Evolutionary conservation across 2,888 invertebrate species (phyloP).

Genomic region (Sthenelais limicola): DNA sequence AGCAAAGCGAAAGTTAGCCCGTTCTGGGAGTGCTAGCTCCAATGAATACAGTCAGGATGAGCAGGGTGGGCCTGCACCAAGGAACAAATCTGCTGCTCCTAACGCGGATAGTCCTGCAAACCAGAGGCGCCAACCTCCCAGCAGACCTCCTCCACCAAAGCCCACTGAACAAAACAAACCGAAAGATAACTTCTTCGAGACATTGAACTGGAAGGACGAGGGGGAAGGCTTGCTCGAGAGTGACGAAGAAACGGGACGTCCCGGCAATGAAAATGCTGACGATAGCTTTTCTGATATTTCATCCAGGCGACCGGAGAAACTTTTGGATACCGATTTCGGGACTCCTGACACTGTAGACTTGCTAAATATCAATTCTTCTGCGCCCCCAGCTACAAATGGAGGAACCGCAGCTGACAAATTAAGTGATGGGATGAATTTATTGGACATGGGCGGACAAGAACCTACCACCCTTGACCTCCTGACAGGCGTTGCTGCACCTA

Average conservation of each 20-base stretch:
- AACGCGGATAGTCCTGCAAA: constrained; percentile 16
- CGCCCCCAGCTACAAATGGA: not conserved
- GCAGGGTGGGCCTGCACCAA: constrained; percentile 45
- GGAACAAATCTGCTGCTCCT: not conserved
- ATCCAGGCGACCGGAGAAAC: constrained; percentile 44
- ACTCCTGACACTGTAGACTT: constrained; percentile 39
- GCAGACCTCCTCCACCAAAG: constrained; percentile 28
- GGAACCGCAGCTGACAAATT: not conserved
- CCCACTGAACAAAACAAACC: constrained; percentile 17
- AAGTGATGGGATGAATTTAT: constrained; percentile 36
- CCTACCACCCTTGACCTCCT: constrained; percentile 62
- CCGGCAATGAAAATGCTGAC: constrained; percentile 50
- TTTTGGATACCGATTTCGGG: constrained; percentile 16
- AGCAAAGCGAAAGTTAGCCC: constrained; percentile 56
- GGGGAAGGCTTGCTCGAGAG: constrained; percentile 46
- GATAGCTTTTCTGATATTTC: constrained; percentile 61
- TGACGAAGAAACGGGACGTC: constrained; percentile 27
- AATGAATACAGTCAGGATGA: constrained; percentile 53
- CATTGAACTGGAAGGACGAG: constrained; percentile 59
- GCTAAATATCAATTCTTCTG: constrained; percentile 51
- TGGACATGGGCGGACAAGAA: constrained; percentile 45
- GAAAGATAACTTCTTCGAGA: constrained; percentile 55
- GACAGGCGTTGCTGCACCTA: constrained; percentile 46
- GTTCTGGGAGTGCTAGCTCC: constrained; percentile 56
- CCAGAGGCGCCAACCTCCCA: constrained; percentile 37